Percentiles rank a stretch among this genome's conserved stretches.
phyloP scores from a whole-genome alignment of 2,113 vertebrate species.

The Petaurus breviceps region DNA sequence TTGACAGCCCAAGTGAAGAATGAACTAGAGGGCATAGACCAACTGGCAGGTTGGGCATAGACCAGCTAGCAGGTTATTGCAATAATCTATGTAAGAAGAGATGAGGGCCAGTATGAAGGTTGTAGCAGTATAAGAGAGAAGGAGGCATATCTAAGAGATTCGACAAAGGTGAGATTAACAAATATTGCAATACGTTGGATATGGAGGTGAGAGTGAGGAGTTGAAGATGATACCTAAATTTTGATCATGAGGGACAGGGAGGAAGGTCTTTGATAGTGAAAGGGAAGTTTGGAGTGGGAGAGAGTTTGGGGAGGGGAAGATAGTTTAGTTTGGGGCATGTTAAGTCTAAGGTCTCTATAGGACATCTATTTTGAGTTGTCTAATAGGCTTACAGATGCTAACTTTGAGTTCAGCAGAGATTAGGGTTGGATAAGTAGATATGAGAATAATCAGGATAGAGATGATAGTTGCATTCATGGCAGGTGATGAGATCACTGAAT shows the following conservation, averaged over 20 bases:
- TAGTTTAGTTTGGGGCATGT: neutral
- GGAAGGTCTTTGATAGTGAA: neutral
- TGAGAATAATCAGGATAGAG: too few relatives aligned
- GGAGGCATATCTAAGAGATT: neutral
- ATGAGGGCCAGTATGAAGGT: neutral
- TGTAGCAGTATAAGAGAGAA: neutral
- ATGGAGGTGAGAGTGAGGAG: neutral
- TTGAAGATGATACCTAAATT: neutral
- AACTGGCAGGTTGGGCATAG: too few relatives aligned
- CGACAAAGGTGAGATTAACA: neutral
- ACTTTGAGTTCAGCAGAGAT: too few relatives aligned
- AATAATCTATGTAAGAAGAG: neutral
- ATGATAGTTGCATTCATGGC: too few relatives aligned
- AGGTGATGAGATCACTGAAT: neutral
- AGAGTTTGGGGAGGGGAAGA: neutral
- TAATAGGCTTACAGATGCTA: neutral
- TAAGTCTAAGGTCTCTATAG: neutral
- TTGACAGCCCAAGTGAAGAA: neutral
- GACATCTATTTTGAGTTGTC: neutral
- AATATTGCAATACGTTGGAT: neutral
- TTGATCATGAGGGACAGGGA: neutral
- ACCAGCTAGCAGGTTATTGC: neutral
- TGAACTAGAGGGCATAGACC: neutral
- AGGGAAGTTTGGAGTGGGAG: neutral
- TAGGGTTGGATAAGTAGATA: too few relatives aligned